These are phyloP conservation scores for Agrotis puta DNA, from an alignment of 2,888 invertebrate genomes.

Conservation along the genomic window DNA sequence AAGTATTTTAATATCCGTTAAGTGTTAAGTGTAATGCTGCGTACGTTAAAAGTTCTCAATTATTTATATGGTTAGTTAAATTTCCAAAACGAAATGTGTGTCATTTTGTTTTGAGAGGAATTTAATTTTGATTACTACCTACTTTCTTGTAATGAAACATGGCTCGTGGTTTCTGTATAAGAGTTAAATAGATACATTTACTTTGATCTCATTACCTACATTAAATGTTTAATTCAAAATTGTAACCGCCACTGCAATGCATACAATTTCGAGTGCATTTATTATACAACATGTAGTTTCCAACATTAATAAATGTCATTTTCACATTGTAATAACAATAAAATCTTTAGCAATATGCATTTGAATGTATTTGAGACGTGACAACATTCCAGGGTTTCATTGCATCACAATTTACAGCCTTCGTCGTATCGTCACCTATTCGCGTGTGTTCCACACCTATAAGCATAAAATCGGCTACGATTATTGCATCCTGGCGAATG, in stretches of 20 bases:
- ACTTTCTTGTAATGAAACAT: background rate
- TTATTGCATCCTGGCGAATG: slow-evolving; percentile 83
- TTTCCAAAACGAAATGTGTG: slow-evolving; percentile 24
- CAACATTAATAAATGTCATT: slow-evolving; percentile 63
- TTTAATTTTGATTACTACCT: slow-evolving; percentile 8
- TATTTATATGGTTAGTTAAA: slow-evolving; percentile 31
- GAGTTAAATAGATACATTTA: background rate
- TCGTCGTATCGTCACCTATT: slow-evolving; percentile 76
- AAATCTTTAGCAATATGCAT: slow-evolving; percentile 69
- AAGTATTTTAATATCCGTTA: slow-evolving; percentile 35
- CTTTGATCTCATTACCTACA: background rate
- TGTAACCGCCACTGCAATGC: background rate
- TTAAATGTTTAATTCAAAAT: background rate
- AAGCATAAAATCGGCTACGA: slow-evolving; percentile 85
- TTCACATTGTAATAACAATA: slow-evolving; percentile 66
- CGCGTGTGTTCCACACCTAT: slow-evolving; percentile 73
- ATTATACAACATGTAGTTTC: slow-evolving; percentile 38
- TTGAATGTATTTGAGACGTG: slow-evolving; percentile 72
- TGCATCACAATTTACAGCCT: slow-evolving; percentile 78
- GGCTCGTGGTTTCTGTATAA: background rate
- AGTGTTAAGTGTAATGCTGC: slow-evolving; percentile 35
- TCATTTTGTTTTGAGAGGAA: slow-evolving; percentile 23
- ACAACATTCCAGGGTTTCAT: slow-evolving; percentile 76
- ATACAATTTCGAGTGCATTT: slow-evolving; percentile 28
- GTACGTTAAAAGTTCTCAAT: slow-evolving; percentile 27